Percentiles rank a stretch among this genome's conserved stretches.
Evolutionary conservation across 2,888 invertebrate genomes (phyloP).

Genomic region (Physocephala rufipes): DNA sequence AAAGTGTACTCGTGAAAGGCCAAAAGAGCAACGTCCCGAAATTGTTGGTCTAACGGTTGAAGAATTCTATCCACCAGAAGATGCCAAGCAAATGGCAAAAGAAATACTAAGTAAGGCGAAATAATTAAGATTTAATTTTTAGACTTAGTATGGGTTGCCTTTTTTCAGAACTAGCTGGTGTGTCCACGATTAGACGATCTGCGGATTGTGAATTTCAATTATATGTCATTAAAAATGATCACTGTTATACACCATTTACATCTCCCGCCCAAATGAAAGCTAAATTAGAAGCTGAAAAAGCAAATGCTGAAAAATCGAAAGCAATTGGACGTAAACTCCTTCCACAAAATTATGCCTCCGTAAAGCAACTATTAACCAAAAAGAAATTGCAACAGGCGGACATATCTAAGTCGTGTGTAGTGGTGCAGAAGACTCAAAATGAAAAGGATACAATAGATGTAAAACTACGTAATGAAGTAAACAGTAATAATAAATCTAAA

Average conservation of each 20-base stretch:
- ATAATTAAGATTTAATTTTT: conserved; percentile 14
- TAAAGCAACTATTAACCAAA: conserved; percentile 50
- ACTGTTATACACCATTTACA: conserved; percentile 80
- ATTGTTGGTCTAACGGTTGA: conserved; percentile 74
- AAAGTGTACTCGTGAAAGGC: conserved; percentile 34
- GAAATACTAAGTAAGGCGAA: conserved; percentile 64
- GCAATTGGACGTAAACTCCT: conserved; percentile 52
- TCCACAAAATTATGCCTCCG: conserved; percentile 44
- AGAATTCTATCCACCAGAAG: conserved; percentile 70
- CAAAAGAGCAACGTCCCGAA: conserved; percentile 61
- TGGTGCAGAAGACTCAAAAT: neutral
- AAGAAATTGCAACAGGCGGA: conserved; percentile 45
- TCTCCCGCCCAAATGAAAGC: conserved; percentile 70
- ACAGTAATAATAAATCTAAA: conserved; percentile 30
- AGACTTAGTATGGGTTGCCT: too few species aligned
- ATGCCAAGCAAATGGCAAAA: conserved; percentile 65
- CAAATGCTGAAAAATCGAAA: conserved; percentile 50
- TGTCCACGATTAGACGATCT: conserved; percentile 58
- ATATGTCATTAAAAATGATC: conserved; percentile 76
- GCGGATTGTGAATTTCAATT: conserved; percentile 62
- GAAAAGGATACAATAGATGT: conserved; percentile 25
- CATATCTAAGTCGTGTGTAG: conserved; percentile 2
- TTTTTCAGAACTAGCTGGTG: conserved; percentile 60
- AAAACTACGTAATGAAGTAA: conserved; percentile 33
- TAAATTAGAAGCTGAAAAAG: conserved; percentile 52